Evolutionary conservation across 2,797 vertebrate species (phyloP), one percentile per base, ranked within the genome.

Genomic region (Poeciliopsis paucimaculata): DNA sequence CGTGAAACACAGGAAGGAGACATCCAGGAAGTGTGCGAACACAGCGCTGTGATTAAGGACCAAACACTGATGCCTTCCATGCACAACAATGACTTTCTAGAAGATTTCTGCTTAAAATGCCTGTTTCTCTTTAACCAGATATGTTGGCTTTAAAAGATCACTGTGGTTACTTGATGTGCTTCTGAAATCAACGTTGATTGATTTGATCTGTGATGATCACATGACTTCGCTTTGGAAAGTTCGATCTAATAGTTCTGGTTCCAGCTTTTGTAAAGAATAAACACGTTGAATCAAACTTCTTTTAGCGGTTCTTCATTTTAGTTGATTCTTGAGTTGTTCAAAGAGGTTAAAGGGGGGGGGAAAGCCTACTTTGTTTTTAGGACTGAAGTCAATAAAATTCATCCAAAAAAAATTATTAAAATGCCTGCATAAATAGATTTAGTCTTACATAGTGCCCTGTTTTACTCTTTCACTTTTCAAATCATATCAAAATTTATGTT

Each of bases 21-120:
- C 51, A 86, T 76, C 85, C 89, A 83, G 92, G 90, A 92, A 93
- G 88, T 87, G 11, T 66, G 47, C 49, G 55, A 79, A 74, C 82
- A 77, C 80, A 82, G n/a, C 28, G 73, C 76, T 80, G 66, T 79
- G 9, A 78, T 76, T 57, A 39, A 20, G 39, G 75, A 88, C 85
- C 83, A 79, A 87, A 88, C 41, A 76, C 43, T 60, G 74, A 78
- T 82, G 75, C 72, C 74, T 90, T 88, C 43, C 49, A 13, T 43
- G 23, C 41, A 81, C 53, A 82, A 81, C 10, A 82, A 62, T 60
- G n/a, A 78, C 85, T n/a, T 9, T 55, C 62, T 10, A 9, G 49
- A 51, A 2, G 23, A 34, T 26, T 7, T 43, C 53, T 68, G 7
- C 47, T 55, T 39, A 28, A 28, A 74, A 74, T 5, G 76, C 71